Conservation (phyloP, 2,797 vertebrate species). For the Allobates femoralis region DNA sequence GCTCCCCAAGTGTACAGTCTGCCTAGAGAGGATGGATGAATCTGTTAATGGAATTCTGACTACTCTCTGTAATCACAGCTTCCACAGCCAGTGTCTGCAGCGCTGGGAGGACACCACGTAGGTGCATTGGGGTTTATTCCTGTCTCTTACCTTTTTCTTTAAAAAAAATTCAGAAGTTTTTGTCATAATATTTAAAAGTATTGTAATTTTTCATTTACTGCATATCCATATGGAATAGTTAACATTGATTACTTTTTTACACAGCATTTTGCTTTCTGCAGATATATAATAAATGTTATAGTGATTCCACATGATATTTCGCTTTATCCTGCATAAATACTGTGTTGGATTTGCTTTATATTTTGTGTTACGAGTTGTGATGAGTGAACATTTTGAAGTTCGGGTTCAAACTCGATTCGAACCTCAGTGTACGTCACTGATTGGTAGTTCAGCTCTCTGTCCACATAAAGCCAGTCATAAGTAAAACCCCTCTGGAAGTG, state of each 20-base stretch:
- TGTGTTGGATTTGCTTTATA: neutral
- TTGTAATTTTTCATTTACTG: neutral
- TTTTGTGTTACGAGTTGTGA: too few relatives aligned
- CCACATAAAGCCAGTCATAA: too few relatives aligned
- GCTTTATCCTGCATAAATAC: neutral
- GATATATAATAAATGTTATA: too few relatives aligned
- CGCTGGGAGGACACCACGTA: constrained; percentile 98
- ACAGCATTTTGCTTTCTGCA: too few relatives aligned
- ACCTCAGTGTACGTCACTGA: too few relatives aligned
- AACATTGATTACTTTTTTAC: too few relatives aligned
- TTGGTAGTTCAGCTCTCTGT: too few relatives aligned
- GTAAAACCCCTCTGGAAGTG: too few relatives aligned
- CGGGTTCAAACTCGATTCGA: too few relatives aligned
- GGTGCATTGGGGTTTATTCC: constrained; percentile 67
- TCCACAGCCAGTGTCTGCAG: constrained; percentile 97
- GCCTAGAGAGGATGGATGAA: constrained; percentile 98
- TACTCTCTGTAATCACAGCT: constrained; percentile 97
- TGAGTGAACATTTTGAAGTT: too few relatives aligned
- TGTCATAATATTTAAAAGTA: neutral
- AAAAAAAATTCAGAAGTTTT: neutral
- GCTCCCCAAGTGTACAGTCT: constrained; percentile 96
- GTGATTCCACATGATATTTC: neutral
- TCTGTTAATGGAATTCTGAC: constrained; percentile 96
- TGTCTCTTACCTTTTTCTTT: too few relatives aligned
- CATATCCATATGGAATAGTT: neutral